A percentile compares a stretch with the other conserved stretches of the same genome.
Conservation (phyloP, 2,888 invertebrate genomes). For the Eutolmus rufibarbis region DNA sequence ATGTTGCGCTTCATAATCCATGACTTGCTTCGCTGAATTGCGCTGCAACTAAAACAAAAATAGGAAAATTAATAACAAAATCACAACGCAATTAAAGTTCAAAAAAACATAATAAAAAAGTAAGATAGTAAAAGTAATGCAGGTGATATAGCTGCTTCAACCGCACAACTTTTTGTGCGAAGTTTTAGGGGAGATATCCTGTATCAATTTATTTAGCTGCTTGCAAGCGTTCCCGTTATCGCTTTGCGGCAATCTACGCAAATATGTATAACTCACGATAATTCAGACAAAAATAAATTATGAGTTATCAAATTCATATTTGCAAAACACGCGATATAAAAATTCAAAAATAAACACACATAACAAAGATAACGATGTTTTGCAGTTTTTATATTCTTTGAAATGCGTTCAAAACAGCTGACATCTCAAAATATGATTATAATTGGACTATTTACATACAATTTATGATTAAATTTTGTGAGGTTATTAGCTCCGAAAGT, state of each 20-base stretch:
- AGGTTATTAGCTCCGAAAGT: too few species aligned
- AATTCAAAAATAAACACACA: neutral
- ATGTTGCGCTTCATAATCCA: conserved; percentile 46
- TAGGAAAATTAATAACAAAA: neutral
- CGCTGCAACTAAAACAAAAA: conserved; percentile 43
- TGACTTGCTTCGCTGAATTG: conserved; percentile 39
- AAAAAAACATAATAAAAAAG: neutral
- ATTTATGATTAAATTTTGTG: too few species aligned
- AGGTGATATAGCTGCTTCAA: neutral
- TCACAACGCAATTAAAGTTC: neutral
- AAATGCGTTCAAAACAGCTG: neutral
- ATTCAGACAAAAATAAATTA: neutral
- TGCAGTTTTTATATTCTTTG: neutral
- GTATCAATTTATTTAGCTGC: conserved; percentile 3
- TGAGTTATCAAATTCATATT: neutral
- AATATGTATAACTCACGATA: neutral
- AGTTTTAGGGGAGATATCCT: neutral
- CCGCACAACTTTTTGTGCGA: neutral
- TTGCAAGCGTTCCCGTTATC: neutral
- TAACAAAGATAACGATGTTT: neutral
- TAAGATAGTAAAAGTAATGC: neutral
- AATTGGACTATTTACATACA: too few species aligned
- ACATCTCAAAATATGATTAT: too few species aligned
- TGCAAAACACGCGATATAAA: neutral
- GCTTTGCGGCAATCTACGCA: neutral